Percentiles rank a stretch among this genome's conserved stretches.
These are phyloP conservation scores for Palythoa heliodiscus DNA, from an alignment of 92 coral and sea anemone species.

Conservation along the genomic window DNA sequence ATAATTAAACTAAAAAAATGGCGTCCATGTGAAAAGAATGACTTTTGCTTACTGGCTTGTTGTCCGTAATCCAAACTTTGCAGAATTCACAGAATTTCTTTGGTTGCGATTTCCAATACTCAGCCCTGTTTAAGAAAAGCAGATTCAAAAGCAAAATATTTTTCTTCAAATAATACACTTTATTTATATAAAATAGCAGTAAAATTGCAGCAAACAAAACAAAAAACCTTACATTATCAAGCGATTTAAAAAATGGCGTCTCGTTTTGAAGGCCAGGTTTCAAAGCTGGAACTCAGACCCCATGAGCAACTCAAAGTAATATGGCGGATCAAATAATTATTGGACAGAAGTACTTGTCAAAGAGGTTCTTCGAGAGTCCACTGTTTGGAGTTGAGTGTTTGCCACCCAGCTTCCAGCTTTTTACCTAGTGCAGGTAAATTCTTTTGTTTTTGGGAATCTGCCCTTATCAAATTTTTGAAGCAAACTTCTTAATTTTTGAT, in stretches of 20 bases:
- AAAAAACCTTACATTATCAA: not conserved
- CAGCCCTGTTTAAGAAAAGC: slow-evolving; percentile 67
- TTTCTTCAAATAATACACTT: too few species aligned
- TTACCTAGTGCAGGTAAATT: too few species aligned
- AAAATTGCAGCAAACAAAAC: not conserved
- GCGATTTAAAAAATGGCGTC: not conserved
- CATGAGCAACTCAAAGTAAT: not conserved
- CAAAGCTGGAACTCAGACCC: not conserved
- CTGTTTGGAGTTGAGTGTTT: too few species aligned
- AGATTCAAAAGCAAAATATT: not conserved
- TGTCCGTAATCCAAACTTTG: slow-evolving; percentile 98
- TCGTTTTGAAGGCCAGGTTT: not conserved
- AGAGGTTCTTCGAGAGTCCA: too few species aligned
- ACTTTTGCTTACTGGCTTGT: slow-evolving; percentile 78
- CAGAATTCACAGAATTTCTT: slow-evolving; percentile 97
- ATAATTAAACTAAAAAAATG: too few species aligned
- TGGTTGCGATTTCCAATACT: slow-evolving; percentile 96
- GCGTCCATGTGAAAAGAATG: too few species aligned
- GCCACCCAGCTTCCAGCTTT: too few species aligned
- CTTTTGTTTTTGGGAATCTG: too few species aligned
- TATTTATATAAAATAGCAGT: not conserved
- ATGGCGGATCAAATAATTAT: slow-evolving; percentile 10
- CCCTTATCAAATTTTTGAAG: too few species aligned
- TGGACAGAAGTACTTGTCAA: not conserved
- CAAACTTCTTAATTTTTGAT: too few species aligned